A percentile compares a stretch with the other conserved stretches of the same genome.
Conservation (phyloP, 1,140 invertebrate genomes). For the Melipona quadrifasciata region DNA sequence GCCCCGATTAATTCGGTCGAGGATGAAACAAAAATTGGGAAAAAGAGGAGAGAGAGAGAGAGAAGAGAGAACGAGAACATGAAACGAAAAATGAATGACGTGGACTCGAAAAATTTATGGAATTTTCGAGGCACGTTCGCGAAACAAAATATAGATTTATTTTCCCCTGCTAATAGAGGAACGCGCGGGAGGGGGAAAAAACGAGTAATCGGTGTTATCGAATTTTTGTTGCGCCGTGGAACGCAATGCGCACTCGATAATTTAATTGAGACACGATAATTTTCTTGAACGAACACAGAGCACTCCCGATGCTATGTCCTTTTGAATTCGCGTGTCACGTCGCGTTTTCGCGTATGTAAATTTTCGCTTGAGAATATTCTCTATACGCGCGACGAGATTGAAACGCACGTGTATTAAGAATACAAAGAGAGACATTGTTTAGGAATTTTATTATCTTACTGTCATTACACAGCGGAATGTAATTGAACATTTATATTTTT, state of each 20-base stretch:
- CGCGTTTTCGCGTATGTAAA: background rate
- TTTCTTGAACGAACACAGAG: background rate
- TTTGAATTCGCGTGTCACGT: background rate
- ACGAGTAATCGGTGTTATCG: constrained; percentile 29
- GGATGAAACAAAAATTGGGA: constrained; percentile 20
- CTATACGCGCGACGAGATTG: too few relatives aligned
- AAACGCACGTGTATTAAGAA: too few relatives aligned
- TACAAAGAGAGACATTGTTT: too few relatives aligned
- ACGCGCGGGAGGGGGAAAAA: background rate
- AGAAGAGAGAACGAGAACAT: constrained; percentile 18
- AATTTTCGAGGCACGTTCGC: constrained; percentile 23
- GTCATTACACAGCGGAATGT: too few relatives aligned
- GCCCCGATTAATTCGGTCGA: background rate
- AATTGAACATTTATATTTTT: too few relatives aligned
- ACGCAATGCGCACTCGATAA: constrained; percentile 1
- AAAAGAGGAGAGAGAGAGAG: background rate
- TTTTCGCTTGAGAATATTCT: too few relatives aligned
- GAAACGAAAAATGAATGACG: constrained; percentile 26
- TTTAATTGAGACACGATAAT: constrained; percentile 23
- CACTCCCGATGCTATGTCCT: too few relatives aligned
- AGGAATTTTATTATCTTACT: too few relatives aligned
- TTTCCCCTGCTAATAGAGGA: constrained; percentile 21
- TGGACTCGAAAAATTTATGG: constrained; percentile 27
- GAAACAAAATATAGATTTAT: constrained; percentile 41
- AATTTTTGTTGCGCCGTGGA: background rate